Percentiles rank a stretch among this genome's conserved stretches.
Conservation (phyloP, 2,797 vertebrate species). For the Anomalospiza imberbis region DNA sequence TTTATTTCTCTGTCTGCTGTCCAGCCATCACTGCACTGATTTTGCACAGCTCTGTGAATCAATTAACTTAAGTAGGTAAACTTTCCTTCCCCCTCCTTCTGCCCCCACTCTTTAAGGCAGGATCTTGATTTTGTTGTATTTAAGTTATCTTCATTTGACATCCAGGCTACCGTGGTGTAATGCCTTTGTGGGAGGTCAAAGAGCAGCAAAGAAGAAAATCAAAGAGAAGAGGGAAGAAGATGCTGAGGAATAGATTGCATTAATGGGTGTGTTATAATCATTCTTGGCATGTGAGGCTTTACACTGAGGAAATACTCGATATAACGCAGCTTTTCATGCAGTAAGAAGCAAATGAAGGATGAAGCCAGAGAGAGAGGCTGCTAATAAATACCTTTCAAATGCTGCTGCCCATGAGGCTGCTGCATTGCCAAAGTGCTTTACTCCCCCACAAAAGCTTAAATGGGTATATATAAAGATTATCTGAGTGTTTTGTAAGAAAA, state of each 20-base stretch:
- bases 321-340: background rate
- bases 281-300: background rate
- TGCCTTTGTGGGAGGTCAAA: background rate
- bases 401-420: background rate
- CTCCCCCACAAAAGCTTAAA: background rate
- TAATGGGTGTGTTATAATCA: accelerated
- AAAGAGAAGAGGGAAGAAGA: background rate
- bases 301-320: background rate
- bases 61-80: background rate
- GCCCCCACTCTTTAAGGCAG: background rate
- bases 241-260: background rate
- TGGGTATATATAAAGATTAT: background rate
- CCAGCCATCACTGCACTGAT: background rate
- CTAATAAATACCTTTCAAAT: background rate
- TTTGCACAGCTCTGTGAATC: background rate
- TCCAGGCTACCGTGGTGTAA: background rate
- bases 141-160: background rate
- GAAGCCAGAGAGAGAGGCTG: background rate
- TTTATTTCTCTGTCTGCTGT: background rate
- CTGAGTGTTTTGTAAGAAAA: background rate
- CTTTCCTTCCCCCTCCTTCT: background rate
- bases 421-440: background rate
- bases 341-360: background rate
- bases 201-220: background rate
- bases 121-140: background rate